phyloP scores from a whole-genome alignment of 2,797 vertebrate species.

The Anisognathus igniventris region DNA sequence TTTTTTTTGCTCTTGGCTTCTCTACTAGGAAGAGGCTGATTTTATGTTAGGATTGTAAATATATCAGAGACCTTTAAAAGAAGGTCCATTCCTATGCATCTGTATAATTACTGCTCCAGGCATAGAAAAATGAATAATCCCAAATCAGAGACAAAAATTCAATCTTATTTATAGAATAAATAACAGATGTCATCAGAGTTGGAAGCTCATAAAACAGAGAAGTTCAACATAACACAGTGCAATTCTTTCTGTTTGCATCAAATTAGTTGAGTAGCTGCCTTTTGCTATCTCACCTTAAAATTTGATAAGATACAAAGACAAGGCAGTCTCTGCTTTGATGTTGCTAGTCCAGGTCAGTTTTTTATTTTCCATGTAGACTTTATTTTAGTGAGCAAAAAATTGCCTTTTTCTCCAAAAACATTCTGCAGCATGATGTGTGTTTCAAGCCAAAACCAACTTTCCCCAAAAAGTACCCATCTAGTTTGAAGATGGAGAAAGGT shows the following conservation, averaged over 20 bases:
- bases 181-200: neutral
- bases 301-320: neutral
- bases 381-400: neutral
- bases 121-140: neutral
- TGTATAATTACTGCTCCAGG: neutral
- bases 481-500: neutral
- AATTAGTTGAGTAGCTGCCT: neutral
- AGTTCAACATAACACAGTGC: neutral
- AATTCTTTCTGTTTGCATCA: neutral
- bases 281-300: neutral
- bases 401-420: neutral
- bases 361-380: neutral
- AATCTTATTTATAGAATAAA: neutral
- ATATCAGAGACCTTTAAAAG: neutral
- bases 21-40: neutral
- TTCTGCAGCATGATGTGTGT: fast-evolving
- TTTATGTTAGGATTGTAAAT: neutral
- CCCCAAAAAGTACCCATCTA: neutral
- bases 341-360: neutral
- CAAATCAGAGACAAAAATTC: neutral
- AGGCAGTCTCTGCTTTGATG: neutral
- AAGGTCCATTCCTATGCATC: neutral
- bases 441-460: neutral
- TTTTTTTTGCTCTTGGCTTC: neutral
- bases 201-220: neutral